phyloP scores from a whole-genome alignment of 2,888 invertebrate species.

The Drosophila subquinaria region DNA sequence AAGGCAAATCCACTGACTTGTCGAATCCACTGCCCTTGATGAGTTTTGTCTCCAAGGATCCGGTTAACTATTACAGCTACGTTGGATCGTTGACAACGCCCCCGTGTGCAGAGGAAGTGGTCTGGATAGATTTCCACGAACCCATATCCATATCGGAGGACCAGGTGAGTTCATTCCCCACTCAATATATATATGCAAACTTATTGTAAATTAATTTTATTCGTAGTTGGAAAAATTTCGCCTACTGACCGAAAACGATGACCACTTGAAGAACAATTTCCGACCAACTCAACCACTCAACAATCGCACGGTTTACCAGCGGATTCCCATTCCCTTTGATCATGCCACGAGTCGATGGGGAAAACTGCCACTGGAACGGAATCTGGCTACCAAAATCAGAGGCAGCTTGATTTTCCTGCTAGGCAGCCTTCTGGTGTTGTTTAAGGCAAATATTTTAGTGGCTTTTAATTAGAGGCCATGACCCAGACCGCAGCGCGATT shows the following conservation, averaged over 20 bases:
- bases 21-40: constrained; percentile 86
- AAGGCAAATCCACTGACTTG: constrained; percentile 86
- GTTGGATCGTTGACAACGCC: constrained; percentile 95
- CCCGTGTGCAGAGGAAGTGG: constrained; percentile 93
- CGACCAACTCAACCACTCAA: constrained; percentile 93
- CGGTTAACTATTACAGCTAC: constrained; percentile 92
- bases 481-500: constrained; percentile 9
- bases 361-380: not conserved
- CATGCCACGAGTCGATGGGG: constrained; percentile 9
- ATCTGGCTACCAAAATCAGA: not conserved
- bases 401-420: constrained; percentile 21
- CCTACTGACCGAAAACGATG: constrained; percentile 88
- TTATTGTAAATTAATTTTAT: not conserved
- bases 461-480: constrained; percentile 63
- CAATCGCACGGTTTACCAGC: constrained; percentile 87
- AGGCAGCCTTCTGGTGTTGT: constrained; percentile 22
- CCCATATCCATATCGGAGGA: constrained; percentile 89
- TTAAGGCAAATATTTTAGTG: constrained; percentile 46
- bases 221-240: constrained; percentile 91
- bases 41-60: constrained; percentile 87
- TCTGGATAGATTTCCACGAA: constrained; percentile 93
- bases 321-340: constrained; percentile 10
- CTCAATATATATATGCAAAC: not conserved
- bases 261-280: constrained; percentile 91
- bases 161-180: constrained; percentile 86